These are phyloP conservation scores for Tortricodes alternella DNA, from an alignment of 2,888 invertebrate species.

Conservation along the genomic window DNA sequence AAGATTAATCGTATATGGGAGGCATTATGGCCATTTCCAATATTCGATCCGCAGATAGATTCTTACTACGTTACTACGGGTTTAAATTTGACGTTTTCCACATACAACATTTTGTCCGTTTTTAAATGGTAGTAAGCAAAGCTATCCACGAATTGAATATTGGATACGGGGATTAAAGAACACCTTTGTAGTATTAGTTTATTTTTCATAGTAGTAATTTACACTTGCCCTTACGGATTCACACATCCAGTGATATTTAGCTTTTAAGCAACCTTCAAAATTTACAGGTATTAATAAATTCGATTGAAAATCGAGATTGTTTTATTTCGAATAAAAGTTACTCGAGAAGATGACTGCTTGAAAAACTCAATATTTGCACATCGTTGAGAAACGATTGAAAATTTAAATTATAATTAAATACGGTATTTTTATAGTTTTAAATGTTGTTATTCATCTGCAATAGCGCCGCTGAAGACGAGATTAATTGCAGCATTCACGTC, in stretches of 20 bases:
- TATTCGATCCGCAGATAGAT: no score
- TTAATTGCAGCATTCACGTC: constrained; percentile 96
- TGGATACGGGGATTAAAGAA: not conserved
- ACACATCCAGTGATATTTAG: constrained; percentile 62
- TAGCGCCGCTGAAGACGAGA: constrained; percentile 87
- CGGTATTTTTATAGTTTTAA: not conserved
- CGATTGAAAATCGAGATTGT: constrained; percentile 32
- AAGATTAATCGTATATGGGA: no score
- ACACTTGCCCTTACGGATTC: constrained; percentile 56
- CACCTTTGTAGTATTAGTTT: constrained; percentile 15
- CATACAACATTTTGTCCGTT: no score
- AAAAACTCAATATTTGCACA: no score
- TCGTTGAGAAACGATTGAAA: no score
- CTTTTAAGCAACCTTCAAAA: constrained; percentile 48
- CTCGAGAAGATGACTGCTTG: no score
- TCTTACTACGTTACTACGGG: no score
- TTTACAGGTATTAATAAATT: constrained; percentile 49
- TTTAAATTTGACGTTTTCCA: no score
- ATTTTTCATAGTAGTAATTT: constrained; percentile 39
- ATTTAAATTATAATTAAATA: not conserved
- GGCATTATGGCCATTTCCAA: no score
- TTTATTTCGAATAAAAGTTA: constrained; percentile 13
- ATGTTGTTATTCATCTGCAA: constrained; percentile 58
- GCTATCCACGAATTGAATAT: no score
- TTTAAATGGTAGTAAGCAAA: no score